These are phyloP conservation scores for Pyralis farinalis DNA, from an alignment of 2,888 invertebrate genomes.

Conservation along the genomic window DNA sequence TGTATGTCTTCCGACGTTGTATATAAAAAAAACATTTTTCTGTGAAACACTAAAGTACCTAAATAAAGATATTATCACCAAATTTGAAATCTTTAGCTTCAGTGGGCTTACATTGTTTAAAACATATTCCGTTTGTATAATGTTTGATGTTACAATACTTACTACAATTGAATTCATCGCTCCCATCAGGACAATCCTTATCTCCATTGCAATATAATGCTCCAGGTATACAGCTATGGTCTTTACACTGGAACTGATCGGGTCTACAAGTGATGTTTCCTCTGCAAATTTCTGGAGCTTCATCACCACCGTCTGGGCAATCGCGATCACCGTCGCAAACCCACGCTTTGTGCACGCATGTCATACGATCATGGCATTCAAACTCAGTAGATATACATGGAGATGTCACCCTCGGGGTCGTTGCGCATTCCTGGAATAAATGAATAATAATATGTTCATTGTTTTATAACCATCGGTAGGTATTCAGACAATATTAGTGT, in stretches of 20 bases:
- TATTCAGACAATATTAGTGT: too few species aligned
- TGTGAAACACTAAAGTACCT: too few species aligned
- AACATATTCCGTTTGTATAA: too few species aligned
- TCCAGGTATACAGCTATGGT: slow-evolving; percentile 89
- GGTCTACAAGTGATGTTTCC: slow-evolving; percentile 89
- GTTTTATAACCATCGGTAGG: too few species aligned
- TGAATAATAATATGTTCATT: neutral
- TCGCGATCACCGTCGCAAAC: slow-evolving; percentile 92
- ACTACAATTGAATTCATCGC: slow-evolving; percentile 93
- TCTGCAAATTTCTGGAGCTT: slow-evolving; percentile 83
- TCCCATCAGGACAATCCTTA: slow-evolving; percentile 90
- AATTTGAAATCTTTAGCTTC: too few species aligned
- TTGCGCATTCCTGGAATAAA: slow-evolving; percentile 81
- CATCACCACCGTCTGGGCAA: slow-evolving; percentile 92
- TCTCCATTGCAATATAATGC: slow-evolving; percentile 91
- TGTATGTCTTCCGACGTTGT: too few species aligned
- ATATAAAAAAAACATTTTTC: too few species aligned
- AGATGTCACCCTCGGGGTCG: slow-evolving; percentile 73
- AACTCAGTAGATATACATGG: slow-evolving; percentile 88
- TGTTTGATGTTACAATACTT: too few species aligned
- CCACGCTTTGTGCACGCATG: slow-evolving; percentile 91
- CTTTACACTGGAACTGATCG: slow-evolving; percentile 93
- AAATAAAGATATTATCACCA: too few species aligned
- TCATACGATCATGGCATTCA: slow-evolving; percentile 89
- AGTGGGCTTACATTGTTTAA: too few species aligned